A percentile compares a stretch with the other conserved stretches of the same genome.
phyloP scores from a whole-genome alignment of 2,888 invertebrate genomes.

The Eubasilissa splendida region DNA sequence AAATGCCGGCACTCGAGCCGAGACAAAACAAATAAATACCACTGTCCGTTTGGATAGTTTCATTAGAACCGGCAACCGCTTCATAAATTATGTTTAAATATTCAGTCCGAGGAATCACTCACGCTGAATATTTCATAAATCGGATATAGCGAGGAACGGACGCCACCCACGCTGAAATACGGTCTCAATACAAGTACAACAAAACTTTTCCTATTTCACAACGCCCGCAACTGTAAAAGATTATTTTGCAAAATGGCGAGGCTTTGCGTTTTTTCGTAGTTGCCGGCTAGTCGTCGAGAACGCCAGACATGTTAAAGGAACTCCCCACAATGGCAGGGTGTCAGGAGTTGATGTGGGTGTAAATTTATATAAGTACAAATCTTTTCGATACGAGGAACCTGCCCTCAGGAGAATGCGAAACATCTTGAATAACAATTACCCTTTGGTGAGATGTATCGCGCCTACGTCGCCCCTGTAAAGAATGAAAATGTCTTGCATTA shows the following conservation, averaged over 20 bases:
- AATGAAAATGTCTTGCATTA: neutral
- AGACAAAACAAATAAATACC: too few species aligned
- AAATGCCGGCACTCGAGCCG: too few species aligned
- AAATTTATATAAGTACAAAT: slow-evolving; percentile 41
- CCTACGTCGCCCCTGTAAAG: too few species aligned
- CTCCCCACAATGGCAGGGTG: slow-evolving; percentile 1
- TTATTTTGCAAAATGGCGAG: neutral
- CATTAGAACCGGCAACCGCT: too few species aligned
- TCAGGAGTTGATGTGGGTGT: slow-evolving; percentile 33
- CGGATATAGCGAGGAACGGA: too few species aligned
- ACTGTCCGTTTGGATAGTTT: too few species aligned
- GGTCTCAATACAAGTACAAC: neutral
- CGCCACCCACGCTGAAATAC: too few species aligned
- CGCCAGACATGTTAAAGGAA: neutral
- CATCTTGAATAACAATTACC: slow-evolving; percentile 34
- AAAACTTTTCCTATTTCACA: neutral
- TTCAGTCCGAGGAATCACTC: too few species aligned
- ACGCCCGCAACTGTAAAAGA: neutral
- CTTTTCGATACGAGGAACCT: slow-evolving; percentile 21
- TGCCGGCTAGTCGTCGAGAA: too few species aligned
- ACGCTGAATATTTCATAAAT: too few species aligned
- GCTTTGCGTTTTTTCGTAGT: neutral
- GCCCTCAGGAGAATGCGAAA: neutral
- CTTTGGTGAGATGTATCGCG: neutral
- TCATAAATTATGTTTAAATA: too few species aligned